Conservation (phyloP, 2,113 vertebrate species). For the Macrotis lagotis region DNA sequence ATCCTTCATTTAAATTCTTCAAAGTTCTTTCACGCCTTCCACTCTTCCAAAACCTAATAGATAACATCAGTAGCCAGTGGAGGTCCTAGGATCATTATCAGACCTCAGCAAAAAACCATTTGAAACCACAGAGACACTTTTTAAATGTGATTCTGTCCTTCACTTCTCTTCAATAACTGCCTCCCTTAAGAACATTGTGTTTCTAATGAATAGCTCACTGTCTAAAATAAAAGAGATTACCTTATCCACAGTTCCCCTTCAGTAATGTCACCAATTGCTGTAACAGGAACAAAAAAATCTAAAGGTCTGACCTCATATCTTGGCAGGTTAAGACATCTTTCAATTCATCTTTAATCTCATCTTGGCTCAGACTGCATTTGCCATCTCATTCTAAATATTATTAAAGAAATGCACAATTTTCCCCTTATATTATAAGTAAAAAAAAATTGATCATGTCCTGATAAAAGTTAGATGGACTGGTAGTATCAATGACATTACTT, state of each 20-base stretch:
- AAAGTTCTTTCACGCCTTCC: slow-evolving; percentile 48
- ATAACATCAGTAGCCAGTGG: neutral
- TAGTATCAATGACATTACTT: neutral
- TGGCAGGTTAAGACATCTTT: slow-evolving; percentile 65
- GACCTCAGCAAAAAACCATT: slow-evolving; percentile 39
- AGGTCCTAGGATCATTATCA: slow-evolving; percentile 24
- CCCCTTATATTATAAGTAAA: slow-evolving; percentile 38
- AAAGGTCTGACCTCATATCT: slow-evolving; percentile 64
- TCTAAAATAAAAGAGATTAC: slow-evolving; percentile 59
- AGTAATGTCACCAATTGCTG: slow-evolving; percentile 66
- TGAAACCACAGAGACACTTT: slow-evolving; percentile 49
- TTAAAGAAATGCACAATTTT: slow-evolving; percentile 54
- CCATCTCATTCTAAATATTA: slow-evolving; percentile 68
- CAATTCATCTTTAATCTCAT: slow-evolving; percentile 59
- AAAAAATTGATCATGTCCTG: slow-evolving; percentile 45
- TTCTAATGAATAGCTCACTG: slow-evolving; percentile 65
- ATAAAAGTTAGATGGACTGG: neutral
- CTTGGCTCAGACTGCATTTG: slow-evolving; percentile 66
- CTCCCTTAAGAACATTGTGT: slow-evolving; percentile 44
- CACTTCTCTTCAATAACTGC: slow-evolving; percentile 21
- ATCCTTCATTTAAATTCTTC: slow-evolving; percentile 44
- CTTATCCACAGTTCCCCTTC: slow-evolving; percentile 62
- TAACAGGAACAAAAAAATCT: slow-evolving; percentile 55
- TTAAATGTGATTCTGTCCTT: slow-evolving; percentile 61
- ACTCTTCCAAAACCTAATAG: slow-evolving; percentile 61